Base-by-base conservation (phyloP, 2,888 invertebrate genomes). In the Bombylius discolor region DNA sequence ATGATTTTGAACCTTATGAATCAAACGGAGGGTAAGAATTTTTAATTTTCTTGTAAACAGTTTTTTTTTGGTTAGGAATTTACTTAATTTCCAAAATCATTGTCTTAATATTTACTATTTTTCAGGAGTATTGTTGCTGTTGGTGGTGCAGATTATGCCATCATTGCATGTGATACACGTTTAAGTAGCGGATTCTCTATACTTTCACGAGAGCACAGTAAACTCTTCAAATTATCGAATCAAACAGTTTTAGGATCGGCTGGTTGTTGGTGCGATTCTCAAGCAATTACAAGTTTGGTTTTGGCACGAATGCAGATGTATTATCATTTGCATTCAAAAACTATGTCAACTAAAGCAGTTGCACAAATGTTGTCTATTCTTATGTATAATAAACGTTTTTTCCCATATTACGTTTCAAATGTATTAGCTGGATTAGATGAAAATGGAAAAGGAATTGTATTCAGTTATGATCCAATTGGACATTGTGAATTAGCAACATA, bases 201-300 rank as follows among this genome's bases (percentile, higher is more conserved):
- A 67, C 88, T 90, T 67, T 89, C 93, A 0, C 80, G 96, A 46
- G 83, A 91, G 56, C 90, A 92, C 69, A 85, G 88, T 61, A 97
- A 97, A 73, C 76, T 95, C 11, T 93, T 93, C 67, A 77, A 81
- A 61, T 73, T 97, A 63, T 89, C 93, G 0, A 77, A 84, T 1
- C 82, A 81, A 51, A 94, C 95, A 1, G 86, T 98, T 45, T 77
- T 99, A n/a, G 96, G 92, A 1, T 91, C 92, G 56, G 85, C 92
- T 32, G 98, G 98, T 31, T 99, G 98, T 74, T 97, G 98, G 91
- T 96, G 97, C 67, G 99, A 99, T 75, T 90, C 92, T 5, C 77
- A 97, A 23, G 92, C 97, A 1, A 77, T 99, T 51, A 92, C 92
- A 11, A 82, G 90, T 62, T 77, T 92, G 60, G 73, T 97, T 39